phyloP scores from a whole-genome alignment of 2,797 vertebrate species.

The Gymnothorax reevesii region DNA sequence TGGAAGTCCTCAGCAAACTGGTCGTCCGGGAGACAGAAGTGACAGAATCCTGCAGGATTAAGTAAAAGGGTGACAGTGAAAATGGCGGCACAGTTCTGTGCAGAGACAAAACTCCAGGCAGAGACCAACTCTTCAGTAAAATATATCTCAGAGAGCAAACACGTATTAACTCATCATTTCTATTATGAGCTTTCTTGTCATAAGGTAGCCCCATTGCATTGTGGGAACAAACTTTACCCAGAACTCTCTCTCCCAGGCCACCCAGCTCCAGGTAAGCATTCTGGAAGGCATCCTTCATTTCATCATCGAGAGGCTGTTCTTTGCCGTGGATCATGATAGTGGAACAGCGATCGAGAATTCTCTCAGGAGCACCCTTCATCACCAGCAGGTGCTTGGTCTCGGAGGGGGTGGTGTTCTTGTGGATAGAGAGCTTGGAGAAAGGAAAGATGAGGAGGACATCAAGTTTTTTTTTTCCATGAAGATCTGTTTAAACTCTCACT shows the following conservation, averaged over 20 bases:
- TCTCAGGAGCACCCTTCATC: slow-evolving; percentile 85
- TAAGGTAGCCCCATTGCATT: slow-evolving; percentile 2
- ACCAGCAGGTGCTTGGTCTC: slow-evolving; percentile 79
- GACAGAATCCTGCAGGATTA: slow-evolving; percentile 75
- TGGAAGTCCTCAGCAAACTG: slow-evolving; percentile 81
- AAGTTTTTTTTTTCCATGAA: not conserved
- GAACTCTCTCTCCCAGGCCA: slow-evolving; percentile 81
- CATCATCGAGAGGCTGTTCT: slow-evolving; percentile 78
- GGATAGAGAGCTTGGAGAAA: slow-evolving; percentile 77
- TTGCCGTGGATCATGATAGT: slow-evolving; percentile 81
- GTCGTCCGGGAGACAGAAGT: slow-evolving; percentile 75
- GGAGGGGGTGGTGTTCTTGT: slow-evolving; percentile 72
- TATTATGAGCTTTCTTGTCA: not conserved
- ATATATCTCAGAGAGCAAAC: not conserved
- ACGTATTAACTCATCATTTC: not conserved
- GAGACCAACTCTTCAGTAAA: not conserved
- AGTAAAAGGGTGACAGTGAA: not conserved
- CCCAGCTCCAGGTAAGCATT: slow-evolving; percentile 85
- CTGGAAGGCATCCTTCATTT: slow-evolving; percentile 83
- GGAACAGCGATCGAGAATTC: slow-evolving; percentile 83
- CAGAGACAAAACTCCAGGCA: not conserved
- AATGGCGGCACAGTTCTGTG: not conserved
- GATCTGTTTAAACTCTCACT: slow-evolving; percentile 56
- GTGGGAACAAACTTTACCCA: slow-evolving; percentile 65
- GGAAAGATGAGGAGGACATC: slow-evolving; percentile 16